Conservation (phyloP, 2,113 vertebrate species). For the Otis tarda region DNA sequence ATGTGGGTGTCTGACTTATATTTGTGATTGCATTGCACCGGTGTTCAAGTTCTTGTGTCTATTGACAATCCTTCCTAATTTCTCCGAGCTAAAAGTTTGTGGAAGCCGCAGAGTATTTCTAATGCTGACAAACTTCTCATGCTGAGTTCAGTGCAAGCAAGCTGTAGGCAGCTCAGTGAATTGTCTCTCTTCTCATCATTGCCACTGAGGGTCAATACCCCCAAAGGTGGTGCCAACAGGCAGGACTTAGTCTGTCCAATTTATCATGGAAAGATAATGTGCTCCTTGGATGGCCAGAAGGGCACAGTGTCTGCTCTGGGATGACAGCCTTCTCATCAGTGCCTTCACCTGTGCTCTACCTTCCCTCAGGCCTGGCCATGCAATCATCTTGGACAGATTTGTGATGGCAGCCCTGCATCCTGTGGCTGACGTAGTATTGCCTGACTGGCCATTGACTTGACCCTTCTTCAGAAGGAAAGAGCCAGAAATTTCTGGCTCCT, state of each 20-base stretch:
- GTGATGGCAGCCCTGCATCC: not conserved
- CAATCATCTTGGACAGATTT: not conserved
- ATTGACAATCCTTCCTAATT: not conserved
- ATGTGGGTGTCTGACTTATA: fast-evolving
- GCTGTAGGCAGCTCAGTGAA: not conserved
- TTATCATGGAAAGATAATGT: not conserved
- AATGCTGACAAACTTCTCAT: not conserved
- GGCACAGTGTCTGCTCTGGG: not conserved
- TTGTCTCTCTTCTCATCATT: not conserved
- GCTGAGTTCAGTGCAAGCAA: not conserved
- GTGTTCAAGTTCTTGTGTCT: not conserved
- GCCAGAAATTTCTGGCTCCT: not conserved
- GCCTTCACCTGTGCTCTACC: not conserved
- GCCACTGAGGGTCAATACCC: not conserved
- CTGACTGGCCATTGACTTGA: not conserved
- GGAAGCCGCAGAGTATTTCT: not conserved
- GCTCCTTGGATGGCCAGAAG: not conserved
- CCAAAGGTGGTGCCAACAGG: not conserved
- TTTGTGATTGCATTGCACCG: not conserved
- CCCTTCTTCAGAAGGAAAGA: not conserved
- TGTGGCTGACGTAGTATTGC: not conserved
- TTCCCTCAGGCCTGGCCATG: not conserved
- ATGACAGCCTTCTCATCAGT: not conserved
- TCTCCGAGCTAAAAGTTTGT: not conserved
- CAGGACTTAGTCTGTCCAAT: not conserved